phyloP scores from a whole-genome alignment of 2,113 vertebrate genomes.

The Tringa solitaria region DNA sequence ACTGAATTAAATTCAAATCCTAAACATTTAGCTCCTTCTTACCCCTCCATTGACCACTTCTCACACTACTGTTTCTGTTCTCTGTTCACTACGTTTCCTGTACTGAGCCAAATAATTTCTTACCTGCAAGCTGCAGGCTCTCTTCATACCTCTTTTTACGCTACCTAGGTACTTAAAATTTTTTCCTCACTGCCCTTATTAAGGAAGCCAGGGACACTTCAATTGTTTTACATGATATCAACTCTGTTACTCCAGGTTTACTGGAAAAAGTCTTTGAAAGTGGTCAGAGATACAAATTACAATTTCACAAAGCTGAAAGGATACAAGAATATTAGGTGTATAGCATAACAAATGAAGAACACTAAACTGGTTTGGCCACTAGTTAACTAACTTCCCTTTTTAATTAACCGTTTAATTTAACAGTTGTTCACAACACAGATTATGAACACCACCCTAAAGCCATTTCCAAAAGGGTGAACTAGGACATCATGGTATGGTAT shows the following conservation, averaged over 20 bases:
- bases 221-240: not conserved
- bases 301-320: not conserved
- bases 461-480: not conserved
- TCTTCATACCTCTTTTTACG: not conserved
- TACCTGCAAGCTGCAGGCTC: not conserved
- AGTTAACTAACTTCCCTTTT: not conserved
- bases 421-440: not conserved
- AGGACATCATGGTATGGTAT: not conserved
- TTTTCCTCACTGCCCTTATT: not conserved
- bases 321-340: not conserved
- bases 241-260: not conserved
- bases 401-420: not conserved
- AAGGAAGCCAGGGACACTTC: not conserved
- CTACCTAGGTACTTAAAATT: not conserved
- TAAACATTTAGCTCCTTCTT: not conserved
- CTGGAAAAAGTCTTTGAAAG: not conserved
- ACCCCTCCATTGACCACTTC: not conserved
- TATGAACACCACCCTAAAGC: not conserved
- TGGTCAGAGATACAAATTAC: not conserved
- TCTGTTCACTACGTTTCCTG: not conserved
- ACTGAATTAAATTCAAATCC: not conserved
- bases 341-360: not conserved
- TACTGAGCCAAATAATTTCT: not conserved
- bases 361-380: not conserved
- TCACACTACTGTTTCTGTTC: not conserved